These are phyloP conservation scores for Agonopterix heracliana DNA, from an alignment of 2,888 invertebrate species.

Conservation along the genomic window DNA sequence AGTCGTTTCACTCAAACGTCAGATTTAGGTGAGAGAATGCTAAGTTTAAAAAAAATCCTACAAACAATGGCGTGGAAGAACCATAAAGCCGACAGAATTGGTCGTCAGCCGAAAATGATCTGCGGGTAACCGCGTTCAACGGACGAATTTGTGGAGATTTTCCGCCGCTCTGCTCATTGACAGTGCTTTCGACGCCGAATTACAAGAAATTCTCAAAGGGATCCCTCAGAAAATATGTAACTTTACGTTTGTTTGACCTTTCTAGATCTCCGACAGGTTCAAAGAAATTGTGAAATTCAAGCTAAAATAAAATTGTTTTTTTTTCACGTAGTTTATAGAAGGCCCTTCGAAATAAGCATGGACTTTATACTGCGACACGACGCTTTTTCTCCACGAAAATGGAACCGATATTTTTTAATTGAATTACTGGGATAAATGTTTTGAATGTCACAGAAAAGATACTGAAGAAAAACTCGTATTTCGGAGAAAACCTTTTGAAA, in stretches of 20 bases:
- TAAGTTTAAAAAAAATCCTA: background rate
- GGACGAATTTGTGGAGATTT: too few relatives aligned
- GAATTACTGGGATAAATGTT: conserved; percentile 8
- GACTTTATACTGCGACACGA: conserved; percentile 4
- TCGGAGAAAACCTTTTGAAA: too few relatives aligned
- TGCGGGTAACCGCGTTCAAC: background rate
- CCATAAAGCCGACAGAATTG: conserved; percentile 2
- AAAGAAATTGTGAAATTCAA: too few relatives aligned
- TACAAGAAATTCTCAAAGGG: background rate
- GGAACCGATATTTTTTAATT: conserved; percentile 10
- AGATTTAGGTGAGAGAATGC: too few relatives aligned
- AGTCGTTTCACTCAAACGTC: too few relatives aligned
- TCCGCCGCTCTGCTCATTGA: too few relatives aligned
- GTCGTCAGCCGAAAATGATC: conserved; percentile 8
- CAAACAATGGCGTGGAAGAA: background rate
- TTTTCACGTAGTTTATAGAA: too few relatives aligned
- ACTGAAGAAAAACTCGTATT: too few relatives aligned
- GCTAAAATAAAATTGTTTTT: too few relatives aligned
- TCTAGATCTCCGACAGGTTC: too few relatives aligned
- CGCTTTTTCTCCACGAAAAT: conserved; percentile 7
- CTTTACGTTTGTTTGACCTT: too few relatives aligned
- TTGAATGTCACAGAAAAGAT: background rate
- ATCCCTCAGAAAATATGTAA: too few relatives aligned
- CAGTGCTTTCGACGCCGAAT: conserved; percentile 1
- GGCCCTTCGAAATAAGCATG: conserved; percentile 3